Evolutionary conservation across 1,140 invertebrate species (phyloP), one percentile per base, ranked within the genome.

Genomic region (Gryllus bimaculatus): DNA sequence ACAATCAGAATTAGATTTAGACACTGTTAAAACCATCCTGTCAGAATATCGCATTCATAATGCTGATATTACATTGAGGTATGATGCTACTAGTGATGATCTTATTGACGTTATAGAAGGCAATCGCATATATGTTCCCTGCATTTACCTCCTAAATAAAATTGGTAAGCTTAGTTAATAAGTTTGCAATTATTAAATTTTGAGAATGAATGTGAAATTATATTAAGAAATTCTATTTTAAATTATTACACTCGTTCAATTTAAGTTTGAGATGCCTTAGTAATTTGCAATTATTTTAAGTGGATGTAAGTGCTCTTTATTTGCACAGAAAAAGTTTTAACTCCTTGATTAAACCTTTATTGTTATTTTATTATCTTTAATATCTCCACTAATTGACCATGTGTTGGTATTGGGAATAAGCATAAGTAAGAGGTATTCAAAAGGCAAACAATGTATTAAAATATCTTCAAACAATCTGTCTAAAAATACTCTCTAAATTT

Each of bases 31-130:
- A 88, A 93, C 95, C 10, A 99, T 99, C 85, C 87, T 99, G 47
- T 94, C 94, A 0, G 98, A 99, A 86, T 99, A 99, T 86, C 96
- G 95, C 87, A 99, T 99, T 80, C 96, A 99, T 84, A 99, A 99
- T 89, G 98, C 98, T 76, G 98, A 99, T 85, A 94, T 99, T 48
- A 96, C 95, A 0, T 87, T 98, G 8, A 90, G 95, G 82, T 97
- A 95, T 84, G 98, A 99, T 87, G 97, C 97, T 0, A 98, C 95
- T 7, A 94, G 95, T 82, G 98, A 99, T 86, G 98, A 99, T 87
- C 87, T 99, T 15, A 99, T 99, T 85, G 98, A 99, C 87, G 94
- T 99, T 26, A 95, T 99, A 83, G 98, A 99, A 89, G 98, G 98
- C 79, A 99, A 99, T 88, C 90, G 98, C 78, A 94, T 98, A 81